phyloP scores from a whole-genome alignment of 2,113 vertebrate species.

The Talpa occidentalis region DNA sequence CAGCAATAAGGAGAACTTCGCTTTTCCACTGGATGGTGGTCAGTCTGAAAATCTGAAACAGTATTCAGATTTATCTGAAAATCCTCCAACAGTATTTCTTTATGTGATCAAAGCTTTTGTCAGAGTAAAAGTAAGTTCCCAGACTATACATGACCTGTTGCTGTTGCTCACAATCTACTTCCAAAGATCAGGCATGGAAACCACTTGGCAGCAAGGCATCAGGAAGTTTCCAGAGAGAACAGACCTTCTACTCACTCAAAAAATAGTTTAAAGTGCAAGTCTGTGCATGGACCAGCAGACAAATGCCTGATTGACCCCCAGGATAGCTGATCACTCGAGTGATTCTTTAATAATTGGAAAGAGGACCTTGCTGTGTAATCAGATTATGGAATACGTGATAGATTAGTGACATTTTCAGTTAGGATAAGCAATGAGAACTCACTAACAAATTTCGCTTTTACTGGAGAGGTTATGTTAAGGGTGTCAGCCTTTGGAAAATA shows the following conservation, averaged over 20 bases:
- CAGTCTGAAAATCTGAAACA: no score
- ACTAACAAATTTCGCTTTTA: conserved; percentile 45
- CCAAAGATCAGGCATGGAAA: background rate
- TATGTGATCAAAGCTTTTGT: background rate
- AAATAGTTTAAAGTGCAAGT: background rate
- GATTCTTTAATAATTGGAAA: conserved; percentile 13
- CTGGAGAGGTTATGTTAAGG: accelerated
- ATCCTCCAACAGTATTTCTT: background rate
- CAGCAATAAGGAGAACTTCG: background rate
- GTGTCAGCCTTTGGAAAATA: conserved; percentile 4
- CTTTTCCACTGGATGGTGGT: background rate
- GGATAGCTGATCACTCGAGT: background rate
- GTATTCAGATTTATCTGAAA: conserved; percentile 2
- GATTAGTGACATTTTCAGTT: conserved; percentile 71
- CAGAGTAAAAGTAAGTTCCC: background rate
- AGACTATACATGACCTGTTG: background rate
- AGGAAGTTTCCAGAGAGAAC: background rate
- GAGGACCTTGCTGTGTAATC: conserved; percentile 38
- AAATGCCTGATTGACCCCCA: background rate
- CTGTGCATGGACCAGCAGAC: background rate
- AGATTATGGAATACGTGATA: conserved; percentile 15
- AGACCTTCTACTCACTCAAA: background rate
- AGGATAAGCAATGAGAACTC: conserved; percentile 50
- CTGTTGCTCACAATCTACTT: background rate
- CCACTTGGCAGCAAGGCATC: background rate